Percentiles rank a stretch among this genome's conserved stretches.
These are phyloP conservation scores for Capromys pilorides DNA, from an alignment of 2,797 vertebrate genomes.

Conservation along the genomic window DNA sequence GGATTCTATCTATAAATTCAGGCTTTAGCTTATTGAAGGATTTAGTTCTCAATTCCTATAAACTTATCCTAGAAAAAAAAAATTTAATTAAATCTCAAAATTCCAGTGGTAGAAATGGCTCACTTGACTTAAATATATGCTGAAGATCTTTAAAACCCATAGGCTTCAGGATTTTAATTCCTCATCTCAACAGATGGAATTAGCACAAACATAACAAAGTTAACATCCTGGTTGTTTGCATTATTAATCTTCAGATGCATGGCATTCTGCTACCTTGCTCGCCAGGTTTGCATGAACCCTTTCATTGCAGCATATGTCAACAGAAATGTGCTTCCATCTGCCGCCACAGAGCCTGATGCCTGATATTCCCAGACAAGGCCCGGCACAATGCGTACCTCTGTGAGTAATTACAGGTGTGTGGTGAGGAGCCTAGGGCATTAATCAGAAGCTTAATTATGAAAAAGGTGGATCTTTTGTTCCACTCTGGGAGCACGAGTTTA, in stretches of 20 bases:
- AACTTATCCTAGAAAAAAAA: slow-evolving; percentile 35
- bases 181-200: slow-evolving; percentile 83
- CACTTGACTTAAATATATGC: slow-evolving; percentile 46
- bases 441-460: slow-evolving; percentile 86
- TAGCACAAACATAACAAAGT: slow-evolving; percentile 78
- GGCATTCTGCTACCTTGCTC: slow-evolving; percentile 80
- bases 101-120: slow-evolving; percentile 66
- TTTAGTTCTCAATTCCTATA: slow-evolving; percentile 46
- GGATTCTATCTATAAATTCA: slow-evolving; percentile 29
- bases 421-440: slow-evolving; percentile 82
- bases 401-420: slow-evolving; percentile 92
- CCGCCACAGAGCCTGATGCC: slow-evolving; percentile 81
- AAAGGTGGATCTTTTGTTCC: slow-evolving; percentile 89
- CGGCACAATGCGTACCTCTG: slow-evolving; percentile 86
- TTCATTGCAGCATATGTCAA: slow-evolving; percentile 89
- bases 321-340: slow-evolving; percentile 91
- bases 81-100: slow-evolving; percentile 63
- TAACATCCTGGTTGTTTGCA: slow-evolving; percentile 81
- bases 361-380: slow-evolving; percentile 82
- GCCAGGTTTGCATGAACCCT: slow-evolving; percentile 85
- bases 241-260: slow-evolving; percentile 87
- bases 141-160: slow-evolving; percentile 13
- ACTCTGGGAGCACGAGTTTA: slow-evolving; percentile 72
- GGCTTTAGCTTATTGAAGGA: slow-evolving; percentile 39
- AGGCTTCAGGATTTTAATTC: slow-evolving; percentile 43